Base-by-base conservation (phyloP, 1,140 invertebrate species). In the Halesus radiatus region DNA sequence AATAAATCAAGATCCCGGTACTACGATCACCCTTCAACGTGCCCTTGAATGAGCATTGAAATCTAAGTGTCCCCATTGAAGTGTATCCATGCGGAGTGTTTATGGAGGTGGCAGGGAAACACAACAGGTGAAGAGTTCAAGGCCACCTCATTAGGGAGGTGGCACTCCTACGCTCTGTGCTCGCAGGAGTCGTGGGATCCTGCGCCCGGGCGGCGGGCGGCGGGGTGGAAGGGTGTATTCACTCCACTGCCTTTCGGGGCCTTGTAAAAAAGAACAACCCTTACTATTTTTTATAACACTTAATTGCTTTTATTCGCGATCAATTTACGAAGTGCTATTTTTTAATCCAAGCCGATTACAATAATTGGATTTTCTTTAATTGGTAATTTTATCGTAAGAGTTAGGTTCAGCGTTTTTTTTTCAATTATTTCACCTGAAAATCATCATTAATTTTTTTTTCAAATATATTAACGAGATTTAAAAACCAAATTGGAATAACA, bases 71-170 rank as follows among this genome's bases (percentile, higher is more conserved):
- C 23, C 3, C 8, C 10, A 22, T 60, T 26, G 4, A 15, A 22
- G 18, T 22, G 3, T 20, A 60, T 22, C 23, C 20, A 23, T 13
- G 20, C 23, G 3, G 22, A 23, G 23, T 23, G 23, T 23, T 15
- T 23, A 56, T 56, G 54, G 20, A 56, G n/a, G 22, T 60, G 23
- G 58, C 20, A 60, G 20, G 22, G 58, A n/a, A 18, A 60, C 54
- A 56, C 76, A 78, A 78, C 76, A 78, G 76, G 76, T 78, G 64
- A 78, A 70, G 18, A 37, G 76, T 78, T 77, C 76, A 78, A 78
- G 76, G 76, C 15, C 50, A 53, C 15, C 50, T 70, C 52, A 70
- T 78, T 66, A 53, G 22, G 18, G 37, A 52, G 18, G 32, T 20
- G 10, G 18, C 56, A 20, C 62, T 56, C 13, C 13, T 18, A 68